These are phyloP conservation scores for Idaea aversata DNA, from an alignment of 2,888 invertebrate genomes.

Conservation along the genomic window DNA sequence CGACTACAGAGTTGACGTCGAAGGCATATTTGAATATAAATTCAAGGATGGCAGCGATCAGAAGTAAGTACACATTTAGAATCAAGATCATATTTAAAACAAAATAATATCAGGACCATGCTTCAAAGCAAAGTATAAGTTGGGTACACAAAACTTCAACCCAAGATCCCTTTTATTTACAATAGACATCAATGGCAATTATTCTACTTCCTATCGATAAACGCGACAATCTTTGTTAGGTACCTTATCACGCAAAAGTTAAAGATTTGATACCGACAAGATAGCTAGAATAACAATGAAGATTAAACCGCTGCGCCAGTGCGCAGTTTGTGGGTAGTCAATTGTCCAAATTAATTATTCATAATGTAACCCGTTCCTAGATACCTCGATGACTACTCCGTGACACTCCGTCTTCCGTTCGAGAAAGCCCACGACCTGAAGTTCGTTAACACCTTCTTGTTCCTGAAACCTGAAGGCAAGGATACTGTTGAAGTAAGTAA, in stretches of 20 bases:
- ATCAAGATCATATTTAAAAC: not conserved
- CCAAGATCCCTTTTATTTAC: not conserved
- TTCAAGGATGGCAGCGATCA: conserved; percentile 52
- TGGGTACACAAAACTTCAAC: not conserved
- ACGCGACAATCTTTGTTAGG: no score
- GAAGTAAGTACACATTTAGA: conserved; percentile 48
- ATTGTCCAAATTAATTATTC: no score
- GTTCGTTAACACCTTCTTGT: conserved; percentile 53
- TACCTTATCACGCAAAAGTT: no score
- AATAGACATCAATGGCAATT: no score
- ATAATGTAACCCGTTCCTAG: conserved; percentile 42
- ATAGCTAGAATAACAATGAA: no score
- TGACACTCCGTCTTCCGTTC: conserved; percentile 77
- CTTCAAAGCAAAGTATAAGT: not conserved
- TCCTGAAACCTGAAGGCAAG: conserved; percentile 58
- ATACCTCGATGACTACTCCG: conserved; percentile 61
- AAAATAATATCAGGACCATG: not conserved
- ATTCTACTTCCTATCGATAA: no score
- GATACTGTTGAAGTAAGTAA: conserved; percentile 59
- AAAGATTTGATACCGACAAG: no score
- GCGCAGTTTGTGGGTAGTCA: no score
- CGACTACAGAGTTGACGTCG: conserved; percentile 53
- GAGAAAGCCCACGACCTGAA: conserved; percentile 81
- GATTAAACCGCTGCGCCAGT: no score
- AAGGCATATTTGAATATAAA: conserved; percentile 60